These are phyloP conservation scores for Galbula dea DNA, from an alignment of 2,113 vertebrate genomes.

Conservation along the genomic window DNA sequence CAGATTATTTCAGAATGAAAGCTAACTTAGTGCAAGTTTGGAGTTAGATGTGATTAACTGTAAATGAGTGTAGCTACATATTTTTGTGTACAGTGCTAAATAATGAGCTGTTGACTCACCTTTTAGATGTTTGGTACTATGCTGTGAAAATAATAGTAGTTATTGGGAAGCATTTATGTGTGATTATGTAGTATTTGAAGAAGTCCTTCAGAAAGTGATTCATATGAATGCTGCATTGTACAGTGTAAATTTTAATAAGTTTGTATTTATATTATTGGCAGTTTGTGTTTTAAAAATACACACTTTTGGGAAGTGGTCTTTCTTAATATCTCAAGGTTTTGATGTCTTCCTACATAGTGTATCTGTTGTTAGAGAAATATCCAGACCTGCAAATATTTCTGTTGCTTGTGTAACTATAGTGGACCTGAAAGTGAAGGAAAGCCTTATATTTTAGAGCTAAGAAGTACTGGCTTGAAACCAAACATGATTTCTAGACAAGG, in stretches of 20 bases:
- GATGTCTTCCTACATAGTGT: not conserved
- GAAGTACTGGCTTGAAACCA: not conserved
- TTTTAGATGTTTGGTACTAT: not conserved
- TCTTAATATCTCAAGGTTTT: not conserved
- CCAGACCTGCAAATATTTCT: not conserved
- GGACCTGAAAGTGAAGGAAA: not conserved
- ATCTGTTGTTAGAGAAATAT: not conserved
- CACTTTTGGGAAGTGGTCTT: not conserved
- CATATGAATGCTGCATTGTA: not conserved
- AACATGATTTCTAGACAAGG: not conserved
- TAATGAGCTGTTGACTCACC: not conserved
- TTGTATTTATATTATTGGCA: not conserved
- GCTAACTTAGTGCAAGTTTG: not conserved
- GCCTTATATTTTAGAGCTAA: not conserved
- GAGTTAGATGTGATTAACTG: not conserved
- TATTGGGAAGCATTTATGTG: not conserved
- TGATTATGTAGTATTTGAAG: not conserved
- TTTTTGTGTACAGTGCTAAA: not conserved
- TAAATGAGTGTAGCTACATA: not conserved
- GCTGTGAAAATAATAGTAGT: not conserved
- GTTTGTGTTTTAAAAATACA: not conserved
- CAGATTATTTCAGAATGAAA: not conserved
- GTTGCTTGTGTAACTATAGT: not conserved
- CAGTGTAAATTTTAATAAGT: not conserved
- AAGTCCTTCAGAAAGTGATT: not conserved